These are phyloP conservation scores for Cathartes aura DNA, from an alignment of 2,113 vertebrate species.

Conservation along the genomic window DNA sequence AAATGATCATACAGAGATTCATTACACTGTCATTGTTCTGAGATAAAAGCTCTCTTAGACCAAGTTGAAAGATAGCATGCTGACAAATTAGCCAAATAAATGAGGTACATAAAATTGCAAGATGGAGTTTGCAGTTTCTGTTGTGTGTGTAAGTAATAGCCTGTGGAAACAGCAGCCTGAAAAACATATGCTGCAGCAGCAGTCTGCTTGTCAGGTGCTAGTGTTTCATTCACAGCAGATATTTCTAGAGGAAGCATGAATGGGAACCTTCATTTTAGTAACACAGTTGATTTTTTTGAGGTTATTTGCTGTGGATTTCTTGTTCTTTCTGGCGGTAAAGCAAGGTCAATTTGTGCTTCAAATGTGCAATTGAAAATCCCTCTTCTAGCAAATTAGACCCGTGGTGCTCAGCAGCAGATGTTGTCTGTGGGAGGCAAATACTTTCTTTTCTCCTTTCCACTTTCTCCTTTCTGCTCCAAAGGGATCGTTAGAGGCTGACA, in stretches of 20 bases:
- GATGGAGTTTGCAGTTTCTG: not conserved
- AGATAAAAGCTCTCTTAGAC: not conserved
- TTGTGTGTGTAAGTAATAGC: not conserved
- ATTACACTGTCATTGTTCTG: not conserved
- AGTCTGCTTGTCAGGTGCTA: not conserved
- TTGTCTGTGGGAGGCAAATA: not conserved
- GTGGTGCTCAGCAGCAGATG: rapidly evolving
- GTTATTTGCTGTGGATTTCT: not conserved
- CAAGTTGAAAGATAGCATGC: not conserved
- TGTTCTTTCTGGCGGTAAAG: not conserved
- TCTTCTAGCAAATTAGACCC: not conserved
- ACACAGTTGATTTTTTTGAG: not conserved
- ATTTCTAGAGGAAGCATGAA: not conserved
- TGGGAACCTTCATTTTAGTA: not conserved
- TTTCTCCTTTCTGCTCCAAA: not conserved
- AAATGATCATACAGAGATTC: not conserved
- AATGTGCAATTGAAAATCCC: rapidly evolving
- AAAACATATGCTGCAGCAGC: not conserved
- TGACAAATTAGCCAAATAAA: not conserved
- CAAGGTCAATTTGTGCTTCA: not conserved
- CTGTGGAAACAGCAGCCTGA: not conserved
- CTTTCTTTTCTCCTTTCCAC: not conserved
- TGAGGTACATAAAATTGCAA: not conserved
- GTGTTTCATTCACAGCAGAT: not conserved
- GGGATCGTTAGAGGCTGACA: not conserved